Conservation (phyloP, 2,113 vertebrate species). For the Neotragus pygmaeus region DNA sequence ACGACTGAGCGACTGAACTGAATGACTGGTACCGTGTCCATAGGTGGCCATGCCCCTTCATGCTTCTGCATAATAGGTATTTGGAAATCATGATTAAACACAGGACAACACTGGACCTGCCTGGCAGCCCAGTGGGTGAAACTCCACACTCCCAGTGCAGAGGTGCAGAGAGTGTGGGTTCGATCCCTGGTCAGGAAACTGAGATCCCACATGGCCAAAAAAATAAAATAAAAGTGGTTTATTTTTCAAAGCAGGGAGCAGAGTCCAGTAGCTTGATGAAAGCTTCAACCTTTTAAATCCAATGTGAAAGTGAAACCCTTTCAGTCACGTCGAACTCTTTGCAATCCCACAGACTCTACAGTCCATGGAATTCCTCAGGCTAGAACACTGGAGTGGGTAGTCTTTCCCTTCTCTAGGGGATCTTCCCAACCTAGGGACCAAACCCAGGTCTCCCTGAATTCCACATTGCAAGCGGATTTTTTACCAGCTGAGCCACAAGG, state of each 20-base stretch:
- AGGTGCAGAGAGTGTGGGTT: background rate
- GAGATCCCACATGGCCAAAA: background rate
- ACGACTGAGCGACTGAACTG: background rate
- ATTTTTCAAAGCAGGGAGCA: background rate
- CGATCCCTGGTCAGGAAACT: background rate
- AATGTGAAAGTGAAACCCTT: background rate
- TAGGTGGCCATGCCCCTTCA: background rate
- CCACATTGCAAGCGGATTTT: background rate
- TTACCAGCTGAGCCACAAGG: background rate
- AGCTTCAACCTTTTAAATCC: background rate
- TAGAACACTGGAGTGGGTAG: background rate
- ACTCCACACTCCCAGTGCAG: background rate
- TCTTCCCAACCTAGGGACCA: background rate
- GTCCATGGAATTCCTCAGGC: background rate
- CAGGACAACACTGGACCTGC: background rate
- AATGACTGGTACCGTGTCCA: background rate
- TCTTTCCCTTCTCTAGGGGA: background rate
- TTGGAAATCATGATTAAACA: background rate
- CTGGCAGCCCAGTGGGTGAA: background rate
- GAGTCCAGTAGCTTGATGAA: background rate
- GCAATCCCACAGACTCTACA: background rate
- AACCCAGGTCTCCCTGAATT: background rate
- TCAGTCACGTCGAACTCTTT: background rate
- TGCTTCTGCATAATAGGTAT: background rate
- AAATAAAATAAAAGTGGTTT: background rate